These are phyloP conservation scores for Aleiodes alternator DNA, from an alignment of 2,888 invertebrate genomes.

Conservation along the genomic window DNA sequence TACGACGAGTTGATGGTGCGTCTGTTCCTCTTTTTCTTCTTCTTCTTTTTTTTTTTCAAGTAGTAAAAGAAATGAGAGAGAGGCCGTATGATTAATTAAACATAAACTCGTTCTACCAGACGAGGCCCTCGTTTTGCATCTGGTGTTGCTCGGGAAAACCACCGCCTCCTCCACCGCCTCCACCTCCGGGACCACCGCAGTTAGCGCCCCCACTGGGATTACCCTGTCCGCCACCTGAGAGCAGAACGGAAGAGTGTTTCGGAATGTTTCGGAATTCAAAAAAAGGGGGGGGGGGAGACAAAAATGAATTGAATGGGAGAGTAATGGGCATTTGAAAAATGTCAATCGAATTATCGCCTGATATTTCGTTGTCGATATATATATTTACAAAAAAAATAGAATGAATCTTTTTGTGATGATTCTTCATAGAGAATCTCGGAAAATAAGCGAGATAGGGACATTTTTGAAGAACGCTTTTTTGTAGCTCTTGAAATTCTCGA, in stretches of 20 bases:
- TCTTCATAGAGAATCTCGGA: too few species aligned
- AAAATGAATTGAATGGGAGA: constrained; percentile 22
- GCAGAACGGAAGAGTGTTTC: constrained; percentile 39
- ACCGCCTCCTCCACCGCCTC: constrained; percentile 79
- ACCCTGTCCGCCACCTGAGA: constrained; percentile 83
- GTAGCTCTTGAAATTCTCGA: too few species aligned
- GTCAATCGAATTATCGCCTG: constrained; percentile 13
- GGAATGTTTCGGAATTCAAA: background rate
- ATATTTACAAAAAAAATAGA: background rate
- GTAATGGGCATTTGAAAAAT: constrained; percentile 2
- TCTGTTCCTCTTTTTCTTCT: constrained; percentile 16
- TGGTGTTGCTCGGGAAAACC: constrained; percentile 84
- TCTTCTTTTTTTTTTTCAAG: constrained; percentile 15
- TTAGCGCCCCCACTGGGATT: constrained; percentile 79
- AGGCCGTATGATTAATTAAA: constrained; percentile 64
- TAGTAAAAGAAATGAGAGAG: constrained; percentile 26
- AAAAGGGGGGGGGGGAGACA: constrained; percentile 39
- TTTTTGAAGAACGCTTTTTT: too few species aligned
- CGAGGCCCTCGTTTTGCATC: constrained; percentile 84
- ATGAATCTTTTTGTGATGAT: too few species aligned
- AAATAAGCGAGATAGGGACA: too few species aligned
- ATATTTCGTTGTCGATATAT: constrained; percentile 28
- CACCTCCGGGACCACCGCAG: constrained; percentile 85
- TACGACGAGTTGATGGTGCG: constrained; percentile 51
- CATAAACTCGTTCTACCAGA: constrained; percentile 80